These are phyloP conservation scores for Micropterix aruncella DNA, from an alignment of 2,888 invertebrate genomes.

Conservation along the genomic window DNA sequence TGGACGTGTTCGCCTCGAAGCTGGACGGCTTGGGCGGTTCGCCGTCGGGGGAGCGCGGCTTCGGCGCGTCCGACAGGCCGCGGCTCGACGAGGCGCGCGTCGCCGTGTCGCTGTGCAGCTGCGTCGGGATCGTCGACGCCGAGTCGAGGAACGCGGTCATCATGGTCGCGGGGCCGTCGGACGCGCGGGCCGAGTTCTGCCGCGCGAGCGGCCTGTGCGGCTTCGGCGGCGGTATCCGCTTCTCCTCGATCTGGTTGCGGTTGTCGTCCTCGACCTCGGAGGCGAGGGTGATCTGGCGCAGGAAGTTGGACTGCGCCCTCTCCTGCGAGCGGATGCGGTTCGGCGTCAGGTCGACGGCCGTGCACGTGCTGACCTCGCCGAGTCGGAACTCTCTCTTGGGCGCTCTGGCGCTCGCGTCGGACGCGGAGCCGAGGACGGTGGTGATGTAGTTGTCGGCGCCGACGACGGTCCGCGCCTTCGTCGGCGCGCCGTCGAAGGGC, in stretches of 20 bases:
- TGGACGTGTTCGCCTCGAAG: slow-evolving; percentile 22
- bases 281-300: slow-evolving; percentile 33
- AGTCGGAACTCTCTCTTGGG: slow-evolving; percentile 9
- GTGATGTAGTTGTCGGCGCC: slow-evolving; percentile 63
- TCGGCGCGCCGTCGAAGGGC: slow-evolving; percentile 26
- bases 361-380: slow-evolving; percentile 16
- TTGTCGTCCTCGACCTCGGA: slow-evolving; percentile 38
- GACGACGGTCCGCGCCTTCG: slow-evolving; percentile 44
- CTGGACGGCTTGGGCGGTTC: slow-evolving; percentile 22
- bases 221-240: slow-evolving; percentile 34
- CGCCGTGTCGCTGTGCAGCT: slow-evolving; percentile 23
- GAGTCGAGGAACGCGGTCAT: slow-evolving; percentile 36
- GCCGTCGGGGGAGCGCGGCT: slow-evolving; percentile 29
- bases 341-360: slow-evolving; percentile 24
- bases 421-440: slow-evolving; percentile 42
- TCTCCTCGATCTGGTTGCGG: slow-evolving; percentile 34
- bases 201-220: slow-evolving; percentile 57
- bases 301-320: slow-evolving; percentile 32
- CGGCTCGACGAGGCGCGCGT: slow-evolving; percentile 18
- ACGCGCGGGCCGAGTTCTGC: slow-evolving; percentile 43
- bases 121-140: slow-evolving; percentile 25
- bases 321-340: slow-evolving; percentile 33
- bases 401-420: slow-evolving; percentile 16
- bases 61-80: slow-evolving; percentile 30
- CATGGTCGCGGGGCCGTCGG: slow-evolving; percentile 26